A percentile compares a stretch with the other conserved stretches of the same genome.
Evolutionary conservation across 2,797 vertebrate species (phyloP).

Genomic region (Arnoldichthys spilopterus): DNA sequence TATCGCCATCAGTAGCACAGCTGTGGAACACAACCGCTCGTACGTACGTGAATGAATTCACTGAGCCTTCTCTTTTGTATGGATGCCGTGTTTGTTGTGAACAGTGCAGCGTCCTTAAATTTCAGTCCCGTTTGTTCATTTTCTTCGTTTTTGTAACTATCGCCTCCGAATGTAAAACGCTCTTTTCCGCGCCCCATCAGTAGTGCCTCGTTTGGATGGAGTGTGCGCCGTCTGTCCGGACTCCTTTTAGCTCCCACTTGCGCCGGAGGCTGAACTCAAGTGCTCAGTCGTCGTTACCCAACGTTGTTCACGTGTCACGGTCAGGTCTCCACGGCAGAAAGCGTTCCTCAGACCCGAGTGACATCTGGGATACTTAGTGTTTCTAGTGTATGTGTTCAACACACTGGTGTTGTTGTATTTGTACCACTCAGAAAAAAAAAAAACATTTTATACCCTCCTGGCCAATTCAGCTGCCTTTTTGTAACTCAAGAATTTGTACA

Average conservation of each 20-base stretch:
- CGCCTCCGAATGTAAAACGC: conserved; percentile 53
- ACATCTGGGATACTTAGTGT: background rate
- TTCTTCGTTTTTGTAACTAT: conserved; percentile 10
- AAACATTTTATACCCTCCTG: conserved; percentile 50
- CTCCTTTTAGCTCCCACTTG: background rate
- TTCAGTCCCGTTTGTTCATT: background rate
- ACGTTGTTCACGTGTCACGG: conserved; percentile 33
- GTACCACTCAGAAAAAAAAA: conserved; percentile 41
- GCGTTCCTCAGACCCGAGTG: conserved; percentile 1
- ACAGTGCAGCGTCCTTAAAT: background rate
- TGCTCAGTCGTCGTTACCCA: conserved; percentile 7
- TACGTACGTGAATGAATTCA: background rate
- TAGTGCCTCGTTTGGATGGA: conserved; percentile 44
- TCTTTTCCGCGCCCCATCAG: conserved; percentile 21
- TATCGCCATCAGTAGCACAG: conserved; percentile 7
- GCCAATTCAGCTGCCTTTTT: conserved; percentile 60
- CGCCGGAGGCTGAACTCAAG: conserved; percentile 18
- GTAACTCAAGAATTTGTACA: conserved; percentile 61
- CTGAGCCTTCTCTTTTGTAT: conserved; percentile 21
- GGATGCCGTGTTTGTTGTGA: conserved; percentile 13
- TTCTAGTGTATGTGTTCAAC: conserved; percentile 9
- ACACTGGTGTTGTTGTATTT: conserved; percentile 53
- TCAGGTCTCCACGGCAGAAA: conserved; percentile 20
- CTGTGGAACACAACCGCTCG: conserved; percentile 5
- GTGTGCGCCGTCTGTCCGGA: conserved; percentile 4